Evolutionary conservation across 2,113 vertebrate genomes (phyloP).

Genomic region (Tachycineta bicolor): DNA sequence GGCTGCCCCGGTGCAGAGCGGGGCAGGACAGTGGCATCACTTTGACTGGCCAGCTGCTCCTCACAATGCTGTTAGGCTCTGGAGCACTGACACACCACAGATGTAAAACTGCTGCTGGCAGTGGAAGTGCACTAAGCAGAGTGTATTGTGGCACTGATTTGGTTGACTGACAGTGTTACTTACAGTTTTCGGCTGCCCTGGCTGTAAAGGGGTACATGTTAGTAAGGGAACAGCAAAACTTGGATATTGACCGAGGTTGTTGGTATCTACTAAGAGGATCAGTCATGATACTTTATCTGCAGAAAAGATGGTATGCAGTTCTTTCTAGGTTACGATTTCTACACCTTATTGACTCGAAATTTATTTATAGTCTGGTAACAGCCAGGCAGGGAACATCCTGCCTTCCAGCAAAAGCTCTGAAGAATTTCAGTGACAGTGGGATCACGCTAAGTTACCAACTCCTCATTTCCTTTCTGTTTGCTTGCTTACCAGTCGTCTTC

Average conservation of each 20-base stretch:
- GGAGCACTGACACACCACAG: not conserved
- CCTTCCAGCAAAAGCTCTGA: not conserved
- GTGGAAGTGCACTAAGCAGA: not conserved
- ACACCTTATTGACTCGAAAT: not conserved
- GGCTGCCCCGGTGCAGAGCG: not conserved
- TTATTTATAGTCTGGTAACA: not conserved
- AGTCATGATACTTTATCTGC: not conserved
- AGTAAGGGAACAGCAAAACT: not conserved
- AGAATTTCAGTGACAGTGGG: not conserved
- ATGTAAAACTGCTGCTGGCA: not conserved
- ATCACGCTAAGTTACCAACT: not conserved
- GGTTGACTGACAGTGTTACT: not conserved
- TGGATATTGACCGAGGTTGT: not conserved
- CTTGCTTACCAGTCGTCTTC: not conserved
- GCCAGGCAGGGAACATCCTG: not conserved
- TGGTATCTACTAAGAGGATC: not conserved
- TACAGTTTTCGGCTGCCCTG: not conserved
- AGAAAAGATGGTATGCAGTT: not conserved
- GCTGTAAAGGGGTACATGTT: not conserved
- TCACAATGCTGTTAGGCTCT: not conserved
- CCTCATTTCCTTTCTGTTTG: not conserved
- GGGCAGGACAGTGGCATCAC: fast-evolving
- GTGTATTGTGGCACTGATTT: not conserved
- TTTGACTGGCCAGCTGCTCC: not conserved
- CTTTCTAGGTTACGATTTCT: not conserved